These are phyloP conservation scores for Stegostoma tigrinum DNA, from an alignment of 2,113 vertebrate genomes.

Conservation along the genomic window DNA sequence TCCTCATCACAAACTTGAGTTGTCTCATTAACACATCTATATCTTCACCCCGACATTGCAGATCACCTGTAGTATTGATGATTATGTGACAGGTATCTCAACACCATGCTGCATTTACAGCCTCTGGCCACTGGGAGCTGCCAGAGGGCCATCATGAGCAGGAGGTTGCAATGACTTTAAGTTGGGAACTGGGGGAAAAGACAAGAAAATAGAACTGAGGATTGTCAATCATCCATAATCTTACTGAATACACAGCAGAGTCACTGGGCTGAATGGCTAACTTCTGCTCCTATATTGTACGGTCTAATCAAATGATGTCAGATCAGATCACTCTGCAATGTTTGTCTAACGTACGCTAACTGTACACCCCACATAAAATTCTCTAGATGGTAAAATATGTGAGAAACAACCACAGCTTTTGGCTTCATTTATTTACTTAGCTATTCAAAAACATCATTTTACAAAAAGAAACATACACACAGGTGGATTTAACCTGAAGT, in stretches of 20 bases:
- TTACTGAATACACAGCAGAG: no score
- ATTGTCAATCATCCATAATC: no score
- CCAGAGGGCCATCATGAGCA: not conserved
- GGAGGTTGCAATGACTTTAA: not conserved
- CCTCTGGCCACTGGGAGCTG: not conserved
- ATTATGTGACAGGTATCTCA: not conserved
- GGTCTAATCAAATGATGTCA: not conserved
- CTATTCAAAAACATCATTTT: constrained; percentile 1
- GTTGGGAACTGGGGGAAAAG: not conserved
- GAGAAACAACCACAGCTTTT: not conserved
- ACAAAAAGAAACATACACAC: not conserved
- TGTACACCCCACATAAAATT: not conserved
- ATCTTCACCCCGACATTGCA: no score
- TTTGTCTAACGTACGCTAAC: no score
- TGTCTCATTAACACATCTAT: no score
- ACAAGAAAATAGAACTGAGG: no score
- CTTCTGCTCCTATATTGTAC: no score
- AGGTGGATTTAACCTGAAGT: not conserved
- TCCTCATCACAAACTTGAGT: no score
- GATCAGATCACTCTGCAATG: not conserved
- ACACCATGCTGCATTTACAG: not conserved
- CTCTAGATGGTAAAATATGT: not conserved
- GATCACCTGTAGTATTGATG: not conserved
- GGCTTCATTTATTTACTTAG: not conserved
- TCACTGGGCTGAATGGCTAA: no score